Evolutionary conservation across 2,888 invertebrate genomes (phyloP).

Genomic region (Ectemnius lituratus): DNA sequence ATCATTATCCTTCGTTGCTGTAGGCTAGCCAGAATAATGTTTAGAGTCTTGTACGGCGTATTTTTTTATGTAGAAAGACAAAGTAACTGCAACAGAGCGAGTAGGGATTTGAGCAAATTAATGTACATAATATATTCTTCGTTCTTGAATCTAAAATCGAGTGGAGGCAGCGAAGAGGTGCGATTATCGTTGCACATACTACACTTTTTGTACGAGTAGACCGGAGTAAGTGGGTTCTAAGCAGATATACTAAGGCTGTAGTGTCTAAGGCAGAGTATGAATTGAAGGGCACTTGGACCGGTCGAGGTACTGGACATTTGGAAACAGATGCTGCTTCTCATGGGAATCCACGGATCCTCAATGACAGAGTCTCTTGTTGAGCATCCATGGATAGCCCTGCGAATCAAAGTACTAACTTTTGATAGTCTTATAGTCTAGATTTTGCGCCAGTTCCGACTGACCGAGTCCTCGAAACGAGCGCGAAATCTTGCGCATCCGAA

Average conservation of each 20-base stretch:
- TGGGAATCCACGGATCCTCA: slow-evolving; percentile 31
- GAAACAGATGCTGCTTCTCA: slow-evolving; percentile 15
- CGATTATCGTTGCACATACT: slow-evolving; percentile 27
- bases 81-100: slow-evolving; percentile 18
- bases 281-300: slow-evolving; percentile 12
- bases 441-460: slow-evolving; percentile 50
- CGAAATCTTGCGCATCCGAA: slow-evolving; percentile 34
- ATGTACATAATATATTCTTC: slow-evolving; percentile 56
- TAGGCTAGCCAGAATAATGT: slow-evolving; percentile 41
- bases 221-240: no score
- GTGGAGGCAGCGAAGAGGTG: slow-evolving; percentile 19
- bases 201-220: slow-evolving; percentile 20
- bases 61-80: background rate
- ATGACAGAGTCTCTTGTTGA: slow-evolving; percentile 32
- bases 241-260: no score
- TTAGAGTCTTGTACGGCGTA: slow-evolving; percentile 20
- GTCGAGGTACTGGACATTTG: slow-evolving; percentile 35
- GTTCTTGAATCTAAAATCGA: slow-evolving; percentile 33
- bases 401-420: background rate
- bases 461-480: slow-evolving; percentile 47
- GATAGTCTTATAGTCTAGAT: background rate
- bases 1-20: slow-evolving; percentile 38
- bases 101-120: slow-evolving; percentile 49
- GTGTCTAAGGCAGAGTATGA: slow-evolving; percentile 44
- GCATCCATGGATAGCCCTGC: slow-evolving; percentile 22